Evolutionary conservation across 2,888 invertebrate genomes (phyloP).

Genomic region (Halocaridina rubra): DNA sequence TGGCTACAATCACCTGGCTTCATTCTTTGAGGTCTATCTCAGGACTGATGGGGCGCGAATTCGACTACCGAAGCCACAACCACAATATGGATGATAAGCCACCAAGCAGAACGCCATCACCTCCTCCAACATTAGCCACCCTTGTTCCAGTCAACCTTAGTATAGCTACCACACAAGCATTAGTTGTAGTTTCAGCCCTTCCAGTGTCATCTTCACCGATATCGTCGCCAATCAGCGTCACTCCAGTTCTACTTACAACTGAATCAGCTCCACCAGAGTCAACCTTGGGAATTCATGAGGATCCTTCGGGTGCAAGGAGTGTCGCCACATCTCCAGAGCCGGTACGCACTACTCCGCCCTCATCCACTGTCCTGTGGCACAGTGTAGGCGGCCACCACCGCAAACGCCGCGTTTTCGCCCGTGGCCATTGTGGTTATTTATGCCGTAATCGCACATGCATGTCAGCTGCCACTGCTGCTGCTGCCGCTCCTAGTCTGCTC

Average conservation of each 20-base stretch:
- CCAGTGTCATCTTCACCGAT: conserved; percentile 16
- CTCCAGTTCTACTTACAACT: conserved; percentile 32
- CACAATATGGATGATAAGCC: conserved; percentile 52
- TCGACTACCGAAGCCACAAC: conserved; percentile 35
- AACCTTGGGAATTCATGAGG: conserved; percentile 10
- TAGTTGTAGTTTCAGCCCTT: conserved; percentile 44
- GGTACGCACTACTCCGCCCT: conserved; percentile 51
- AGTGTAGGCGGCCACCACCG: conserved; percentile 55
- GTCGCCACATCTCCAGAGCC: conserved; percentile 48
- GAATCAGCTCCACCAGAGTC: conserved; percentile 24
- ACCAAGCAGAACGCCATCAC: conserved; percentile 54
- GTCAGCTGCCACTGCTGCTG: conserved; percentile 55
- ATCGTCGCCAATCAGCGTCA: conserved; percentile 34
- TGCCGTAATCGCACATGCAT: conserved; percentile 54
- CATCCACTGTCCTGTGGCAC: conserved; percentile 54
- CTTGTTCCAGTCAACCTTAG: conserved; percentile 63
- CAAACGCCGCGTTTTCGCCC: conserved; percentile 44
- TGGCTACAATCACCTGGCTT: conserved; percentile 1
- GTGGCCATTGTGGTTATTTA: conserved; percentile 37
- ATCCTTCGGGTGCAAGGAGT: conserved; percentile 19
- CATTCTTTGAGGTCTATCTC: background rate
- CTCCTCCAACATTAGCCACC: conserved; percentile 58
- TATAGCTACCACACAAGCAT: conserved; percentile 44
- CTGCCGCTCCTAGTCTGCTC: conserved; percentile 51
- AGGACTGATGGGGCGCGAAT: conserved; percentile 58